A percentile compares a stretch with the other conserved stretches of the same genome.
These are phyloP conservation scores for Halcyon leucocephala DNA, from an alignment of 2,797 vertebrate genomes.

Conservation along the genomic window DNA sequence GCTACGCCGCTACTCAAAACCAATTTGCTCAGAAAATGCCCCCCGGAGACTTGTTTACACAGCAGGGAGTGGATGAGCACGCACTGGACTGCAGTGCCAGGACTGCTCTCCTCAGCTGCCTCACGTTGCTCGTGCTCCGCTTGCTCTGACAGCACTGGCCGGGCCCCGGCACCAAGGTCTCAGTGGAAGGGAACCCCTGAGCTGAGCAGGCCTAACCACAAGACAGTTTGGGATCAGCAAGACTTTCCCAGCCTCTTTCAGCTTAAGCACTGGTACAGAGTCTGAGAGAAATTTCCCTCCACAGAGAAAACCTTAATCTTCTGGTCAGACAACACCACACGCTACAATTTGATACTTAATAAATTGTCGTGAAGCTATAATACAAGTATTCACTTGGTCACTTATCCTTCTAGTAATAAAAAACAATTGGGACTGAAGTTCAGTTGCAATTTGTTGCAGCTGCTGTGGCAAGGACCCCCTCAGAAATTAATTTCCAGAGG, in stretches of 20 bases:
- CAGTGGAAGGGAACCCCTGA: not conserved
- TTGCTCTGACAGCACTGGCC: not conserved
- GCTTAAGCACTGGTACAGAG: not conserved
- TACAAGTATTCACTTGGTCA: conserved; percentile 45
- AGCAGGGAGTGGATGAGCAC: not conserved
- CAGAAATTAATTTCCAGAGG: conserved; percentile 65
- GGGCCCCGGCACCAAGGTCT: not conserved
- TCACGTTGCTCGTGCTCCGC: not conserved
- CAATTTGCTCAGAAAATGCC: not conserved
- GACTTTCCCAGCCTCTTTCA: not conserved
- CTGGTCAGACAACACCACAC: conserved; percentile 37
- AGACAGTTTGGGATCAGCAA: not conserved
- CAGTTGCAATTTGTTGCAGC: conserved; percentile 65
- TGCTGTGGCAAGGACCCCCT: conserved; percentile 63
- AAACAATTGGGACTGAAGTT: conserved; percentile 48
- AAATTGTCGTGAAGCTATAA: not conserved
- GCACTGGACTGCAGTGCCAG: fast-evolving
- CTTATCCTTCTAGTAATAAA: conserved; percentile 56
- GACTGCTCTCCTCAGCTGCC: not conserved
- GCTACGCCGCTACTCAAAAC: not conserved
- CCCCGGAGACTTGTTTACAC: not conserved
- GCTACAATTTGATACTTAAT: conserved; percentile 45
- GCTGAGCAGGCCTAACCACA: not conserved
- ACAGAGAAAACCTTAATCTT: conserved; percentile 62
- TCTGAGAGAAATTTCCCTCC: conserved; percentile 15